A percentile compares a stretch with the other conserved stretches of the same genome.
Evolutionary conservation across 1,140 invertebrate species (phyloP).

Genomic region (Aporrectodea caliginosa): DNA sequence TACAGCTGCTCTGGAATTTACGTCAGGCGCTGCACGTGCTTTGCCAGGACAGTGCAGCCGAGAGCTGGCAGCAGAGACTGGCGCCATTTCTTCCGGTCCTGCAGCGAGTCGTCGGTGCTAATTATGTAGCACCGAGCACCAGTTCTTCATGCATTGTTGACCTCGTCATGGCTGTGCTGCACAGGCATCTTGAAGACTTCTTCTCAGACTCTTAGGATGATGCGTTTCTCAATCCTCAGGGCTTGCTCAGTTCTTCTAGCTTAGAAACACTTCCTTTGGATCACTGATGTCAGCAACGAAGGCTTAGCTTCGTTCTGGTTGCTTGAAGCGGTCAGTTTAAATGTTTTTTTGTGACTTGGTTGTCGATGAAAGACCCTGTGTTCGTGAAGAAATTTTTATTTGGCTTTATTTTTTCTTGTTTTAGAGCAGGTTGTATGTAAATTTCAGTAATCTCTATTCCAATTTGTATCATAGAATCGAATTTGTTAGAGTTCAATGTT

Average conservation of each 20-base stretch:
- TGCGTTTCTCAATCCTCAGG: neutral
- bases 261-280: neutral
- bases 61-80: constrained; percentile 30
- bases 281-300: neutral
- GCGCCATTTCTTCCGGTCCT: constrained; percentile 18
- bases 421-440: too few relatives aligned
- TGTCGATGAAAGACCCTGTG: too few relatives aligned
- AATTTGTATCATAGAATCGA: too few relatives aligned
- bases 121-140: constrained; percentile 22
- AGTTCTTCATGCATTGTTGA: constrained; percentile 29
- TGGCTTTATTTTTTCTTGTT: too few relatives aligned
- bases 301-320: neutral
- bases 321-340: neutral
- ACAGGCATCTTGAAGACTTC: neutral
- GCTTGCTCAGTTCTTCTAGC: neutral
- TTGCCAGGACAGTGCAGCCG: constrained; percentile 6
- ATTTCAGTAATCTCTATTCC: too few relatives aligned
- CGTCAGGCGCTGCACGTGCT: neutral
- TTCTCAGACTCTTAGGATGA: neutral
- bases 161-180: constrained; percentile 29
- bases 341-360: too few relatives aligned
- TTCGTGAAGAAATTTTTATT: too few relatives aligned
- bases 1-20: neutral
- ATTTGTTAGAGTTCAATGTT: too few relatives aligned
- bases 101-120: constrained; percentile 19